phyloP scores from a whole-genome alignment of 1,140 invertebrate species.

The Leptinotarsa texana region DNA sequence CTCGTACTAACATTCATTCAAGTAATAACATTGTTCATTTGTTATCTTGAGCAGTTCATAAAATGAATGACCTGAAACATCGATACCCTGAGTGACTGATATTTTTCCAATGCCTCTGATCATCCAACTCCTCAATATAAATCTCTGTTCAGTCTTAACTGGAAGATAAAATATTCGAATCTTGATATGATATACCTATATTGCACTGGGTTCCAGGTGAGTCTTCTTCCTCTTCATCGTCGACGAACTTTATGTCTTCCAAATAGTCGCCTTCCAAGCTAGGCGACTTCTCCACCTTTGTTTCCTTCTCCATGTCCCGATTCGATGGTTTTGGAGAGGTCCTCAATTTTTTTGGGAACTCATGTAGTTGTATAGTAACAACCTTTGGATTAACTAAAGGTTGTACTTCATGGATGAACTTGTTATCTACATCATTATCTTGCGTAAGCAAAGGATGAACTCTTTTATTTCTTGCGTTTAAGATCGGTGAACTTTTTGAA shows the following conservation, averaged over 20 bases:
- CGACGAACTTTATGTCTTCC: slow-evolving; percentile 61
- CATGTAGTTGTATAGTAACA: slow-evolving; percentile 47
- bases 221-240: slow-evolving; percentile 55
- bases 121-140: slow-evolving; percentile 28
- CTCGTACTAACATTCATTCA: too few species aligned
- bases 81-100: slow-evolving; percentile 13
- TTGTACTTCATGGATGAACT: slow-evolving; percentile 30
- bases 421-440: slow-evolving; percentile 29
- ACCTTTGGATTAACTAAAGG: slow-evolving; percentile 35
- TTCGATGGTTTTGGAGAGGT: slow-evolving; percentile 25
- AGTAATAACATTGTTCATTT: background rate
- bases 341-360: slow-evolving; percentile 44
- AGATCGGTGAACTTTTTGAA: slow-evolving; percentile 30
- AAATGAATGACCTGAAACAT: background rate
- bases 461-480: slow-evolving; percentile 38
- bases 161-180: slow-evolving; percentile 49
- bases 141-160: slow-evolving; percentile 39
- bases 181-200: slow-evolving; percentile 49
- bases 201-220: slow-evolving; percentile 42
- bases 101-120: slow-evolving; percentile 27
- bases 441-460: slow-evolving; percentile 15
- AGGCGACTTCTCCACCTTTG: slow-evolving; percentile 57
- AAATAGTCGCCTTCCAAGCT: slow-evolving; percentile 53
- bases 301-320: slow-evolving; percentile 57
- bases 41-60: slow-evolving; percentile 2